These are phyloP conservation scores for Sinocyclocheilus anshuiensis DNA, from an alignment of 2,113 vertebrate genomes.

Conservation along the genomic window DNA sequence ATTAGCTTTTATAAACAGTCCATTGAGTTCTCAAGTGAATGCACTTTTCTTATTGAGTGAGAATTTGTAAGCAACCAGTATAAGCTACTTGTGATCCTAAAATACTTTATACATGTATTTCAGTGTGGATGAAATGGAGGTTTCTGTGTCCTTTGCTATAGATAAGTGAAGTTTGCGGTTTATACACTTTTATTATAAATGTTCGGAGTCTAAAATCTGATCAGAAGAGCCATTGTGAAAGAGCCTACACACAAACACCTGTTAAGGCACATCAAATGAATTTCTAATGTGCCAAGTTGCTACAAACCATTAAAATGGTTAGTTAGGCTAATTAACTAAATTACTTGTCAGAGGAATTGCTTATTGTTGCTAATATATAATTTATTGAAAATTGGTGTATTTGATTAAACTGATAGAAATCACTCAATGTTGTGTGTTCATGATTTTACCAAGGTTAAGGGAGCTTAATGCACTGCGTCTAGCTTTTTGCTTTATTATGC, in stretches of 20 bases:
- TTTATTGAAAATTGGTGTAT: background rate
- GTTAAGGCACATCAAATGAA: background rate
- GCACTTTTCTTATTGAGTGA: constrained; percentile 18
- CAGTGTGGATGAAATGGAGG: background rate
- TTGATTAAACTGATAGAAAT: background rate
- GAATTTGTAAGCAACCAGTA: background rate
- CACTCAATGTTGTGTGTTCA: background rate
- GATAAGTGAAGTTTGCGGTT: background rate
- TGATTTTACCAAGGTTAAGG: background rate
- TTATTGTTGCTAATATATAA: background rate
- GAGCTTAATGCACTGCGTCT: background rate
- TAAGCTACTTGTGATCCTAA: background rate
- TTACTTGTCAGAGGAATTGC: background rate
- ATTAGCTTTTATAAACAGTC: constrained; percentile 37
- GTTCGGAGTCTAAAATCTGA: background rate
- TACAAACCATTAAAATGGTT: background rate
- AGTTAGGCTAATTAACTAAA: background rate
- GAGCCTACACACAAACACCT: background rate
- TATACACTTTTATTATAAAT: background rate
- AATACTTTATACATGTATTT: no score
- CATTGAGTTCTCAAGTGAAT: constrained; percentile 31
- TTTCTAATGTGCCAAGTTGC: background rate
- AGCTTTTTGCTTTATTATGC: background rate
- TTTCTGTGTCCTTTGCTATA: background rate
- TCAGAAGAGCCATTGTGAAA: background rate